Evolutionary conservation across 2,113 vertebrate genomes (phyloP), one percentile per base, ranked within the genome.

Genomic region (Tetraodon nigroviridis): DNA sequence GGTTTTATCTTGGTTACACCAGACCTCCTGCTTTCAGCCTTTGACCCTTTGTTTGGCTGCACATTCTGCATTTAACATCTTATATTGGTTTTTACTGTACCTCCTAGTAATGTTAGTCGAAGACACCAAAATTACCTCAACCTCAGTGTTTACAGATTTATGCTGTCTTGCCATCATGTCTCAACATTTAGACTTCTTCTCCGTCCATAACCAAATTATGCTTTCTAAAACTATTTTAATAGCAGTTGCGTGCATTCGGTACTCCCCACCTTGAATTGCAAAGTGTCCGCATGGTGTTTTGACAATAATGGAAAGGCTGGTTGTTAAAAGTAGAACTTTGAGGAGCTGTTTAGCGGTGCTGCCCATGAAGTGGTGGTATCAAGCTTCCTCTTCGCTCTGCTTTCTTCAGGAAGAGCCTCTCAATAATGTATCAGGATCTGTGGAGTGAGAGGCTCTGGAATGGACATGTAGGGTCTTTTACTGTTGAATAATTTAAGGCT

Each of bases 381-480:
- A 58, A 76, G 71, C 76, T 69, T 80, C 56, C 51, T 76, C 52
- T 56, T 54, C 66, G 59, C 65, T 79, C 62, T 45, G 44, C 79
- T 79, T 82, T 76, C 82, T 84, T 79, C 61, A 77, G 71, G 78
- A 85, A 68, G 69, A 75, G 71, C 67, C 67, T 73, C 73, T 88
- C 58, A 87, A 87, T 87, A 86, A 89, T 88, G 81, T 69, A 86
- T 88, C 79, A 69, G 73, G 72, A 73, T 83, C 81, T 6, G 52
- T 71, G 57, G 71, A 57, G 68, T 74, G 66, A 80, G 71, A 80
- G 73, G 76, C 68, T 75, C 75, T 48, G 73, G 58, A 84, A 75
- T 74, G 76, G 82, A 81, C 76, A 71, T 75, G 60, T 75, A 67
- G 75, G 76, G 75, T 82, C 71, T 83, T 86, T 37, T 80, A 68